These are phyloP conservation scores for Hirtodrosophila alboralis DNA, from an alignment of 2,888 invertebrate genomes.

Conservation along the genomic window DNA sequence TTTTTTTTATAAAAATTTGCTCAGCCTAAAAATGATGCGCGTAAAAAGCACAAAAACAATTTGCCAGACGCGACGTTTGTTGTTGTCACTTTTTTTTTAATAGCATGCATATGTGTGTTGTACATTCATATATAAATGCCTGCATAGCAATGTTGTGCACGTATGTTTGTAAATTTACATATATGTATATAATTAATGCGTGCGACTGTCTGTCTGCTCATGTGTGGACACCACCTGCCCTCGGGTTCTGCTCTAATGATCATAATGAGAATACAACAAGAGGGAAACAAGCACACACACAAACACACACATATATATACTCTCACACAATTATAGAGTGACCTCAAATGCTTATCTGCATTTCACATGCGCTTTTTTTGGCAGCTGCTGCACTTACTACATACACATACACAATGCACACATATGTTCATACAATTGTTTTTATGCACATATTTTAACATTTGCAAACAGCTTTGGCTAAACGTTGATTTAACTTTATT, in stretches of 20 bases:
- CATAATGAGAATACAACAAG: conserved; percentile 59
- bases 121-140: conserved; percentile 17
- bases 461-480: conserved; percentile 15
- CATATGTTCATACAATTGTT: conserved; percentile 7
- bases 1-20: conserved; percentile 42
- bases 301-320: conserved; percentile 12
- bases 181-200: conserved; percentile 66
- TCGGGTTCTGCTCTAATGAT: conserved; percentile 73
- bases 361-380: conserved; percentile 69
- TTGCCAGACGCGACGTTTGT: conserved; percentile 44
- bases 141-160: conserved; percentile 28
- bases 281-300: conserved; percentile 34
- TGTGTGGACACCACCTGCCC: conserved; percentile 78
- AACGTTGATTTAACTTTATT: conserved; percentile 47
- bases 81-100: conserved; percentile 50
- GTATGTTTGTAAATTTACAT: conserved; percentile 37
- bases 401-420: conserved; percentile 28
- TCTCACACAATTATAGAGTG: conserved; percentile 39
- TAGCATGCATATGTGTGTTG: conserved; percentile 9
- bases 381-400: conserved; percentile 62
- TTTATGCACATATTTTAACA: conserved; percentile 13
- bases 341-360: conserved; percentile 78
- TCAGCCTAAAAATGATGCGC: conserved; percentile 54
- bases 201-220: conserved; percentile 38
- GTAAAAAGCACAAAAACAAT: conserved; percentile 52